These are phyloP conservation scores for Hipposideros larvatus DNA, from an alignment of 2,797 vertebrate genomes.

Conservation along the genomic window DNA sequence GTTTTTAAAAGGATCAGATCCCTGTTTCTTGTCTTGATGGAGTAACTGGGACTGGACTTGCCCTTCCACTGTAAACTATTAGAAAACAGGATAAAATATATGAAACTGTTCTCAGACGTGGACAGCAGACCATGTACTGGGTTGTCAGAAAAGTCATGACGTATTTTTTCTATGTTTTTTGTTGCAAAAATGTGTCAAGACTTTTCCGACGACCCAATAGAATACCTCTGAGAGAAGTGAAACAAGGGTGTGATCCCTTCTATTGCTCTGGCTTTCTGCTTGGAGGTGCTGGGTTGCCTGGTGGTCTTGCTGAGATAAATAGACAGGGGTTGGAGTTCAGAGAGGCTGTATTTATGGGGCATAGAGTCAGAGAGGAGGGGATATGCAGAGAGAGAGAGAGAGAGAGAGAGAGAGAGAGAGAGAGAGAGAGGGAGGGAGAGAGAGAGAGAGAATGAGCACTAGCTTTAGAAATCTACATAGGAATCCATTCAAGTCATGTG, in stretches of 20 bases:
- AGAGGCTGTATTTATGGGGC: background rate
- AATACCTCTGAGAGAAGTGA: background rate
- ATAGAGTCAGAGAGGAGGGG: background rate
- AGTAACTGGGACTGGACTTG: background rate
- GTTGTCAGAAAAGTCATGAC: too few species aligned
- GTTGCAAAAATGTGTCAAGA: too few species aligned
- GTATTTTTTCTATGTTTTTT: too few species aligned
- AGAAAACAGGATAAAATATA: background rate
- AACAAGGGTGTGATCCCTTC: background rate
- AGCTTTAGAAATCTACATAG: background rate
- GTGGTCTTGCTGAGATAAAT: background rate
- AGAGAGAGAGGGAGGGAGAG: background rate
- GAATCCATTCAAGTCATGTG: background rate
- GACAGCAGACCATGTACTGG: background rate
- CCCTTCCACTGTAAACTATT: background rate
- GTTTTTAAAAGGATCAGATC: background rate
- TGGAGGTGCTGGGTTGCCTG: background rate
- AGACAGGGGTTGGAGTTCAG: background rate
- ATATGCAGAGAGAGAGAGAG: background rate
- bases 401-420: too few species aligned
- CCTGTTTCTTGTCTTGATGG: background rate
- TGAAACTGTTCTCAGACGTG: background rate
- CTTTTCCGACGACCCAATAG: background rate
- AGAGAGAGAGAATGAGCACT: background rate
- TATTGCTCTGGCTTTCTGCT: background rate